Percentiles rank a stretch among this genome's conserved stretches.
Evolutionary conservation across 2,888 invertebrate genomes (phyloP).

Genomic region (Tipula vernalis): DNA sequence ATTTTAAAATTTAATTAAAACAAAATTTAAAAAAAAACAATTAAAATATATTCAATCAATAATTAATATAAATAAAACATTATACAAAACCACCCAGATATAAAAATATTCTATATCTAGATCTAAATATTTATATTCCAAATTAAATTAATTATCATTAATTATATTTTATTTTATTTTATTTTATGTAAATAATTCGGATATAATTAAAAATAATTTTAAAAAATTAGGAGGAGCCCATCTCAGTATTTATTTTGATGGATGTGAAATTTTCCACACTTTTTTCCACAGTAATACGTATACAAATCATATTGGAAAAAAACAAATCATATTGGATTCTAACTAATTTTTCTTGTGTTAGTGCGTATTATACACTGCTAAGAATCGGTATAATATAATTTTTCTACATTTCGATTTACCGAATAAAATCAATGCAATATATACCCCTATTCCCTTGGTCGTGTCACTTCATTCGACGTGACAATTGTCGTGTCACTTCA

Average conservation of each 20-base stretch:
- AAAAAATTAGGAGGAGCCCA: neutral
- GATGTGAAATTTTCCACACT: too few species aligned
- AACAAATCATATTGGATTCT: too few species aligned
- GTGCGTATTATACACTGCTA: too few species aligned
- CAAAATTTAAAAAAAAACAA: neutral
- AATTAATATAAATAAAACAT: neutral
- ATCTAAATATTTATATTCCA: neutral
- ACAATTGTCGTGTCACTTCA: too few species aligned
- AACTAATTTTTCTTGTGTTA: too few species aligned
- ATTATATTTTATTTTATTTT: neutral
- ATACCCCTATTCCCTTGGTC: too few species aligned
- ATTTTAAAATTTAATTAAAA: neutral
- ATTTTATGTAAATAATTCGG: neutral
- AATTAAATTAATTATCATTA: neutral
- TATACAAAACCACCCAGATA: neutral
- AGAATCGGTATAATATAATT: too few species aligned
- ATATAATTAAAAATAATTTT: neutral
- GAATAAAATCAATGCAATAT: too few species aligned
- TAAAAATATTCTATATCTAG: neutral
- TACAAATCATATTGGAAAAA: too few species aligned
- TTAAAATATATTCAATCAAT: neutral
- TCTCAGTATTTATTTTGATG: neutral
- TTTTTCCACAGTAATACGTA: too few species aligned
- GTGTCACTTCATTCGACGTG: too few species aligned
- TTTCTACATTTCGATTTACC: too few species aligned